A percentile compares a stretch with the other conserved stretches of the same genome.
These are phyloP conservation scores for Cephus cinctus DNA, from an alignment of 1,140 invertebrate genomes.

Conservation along the genomic window DNA sequence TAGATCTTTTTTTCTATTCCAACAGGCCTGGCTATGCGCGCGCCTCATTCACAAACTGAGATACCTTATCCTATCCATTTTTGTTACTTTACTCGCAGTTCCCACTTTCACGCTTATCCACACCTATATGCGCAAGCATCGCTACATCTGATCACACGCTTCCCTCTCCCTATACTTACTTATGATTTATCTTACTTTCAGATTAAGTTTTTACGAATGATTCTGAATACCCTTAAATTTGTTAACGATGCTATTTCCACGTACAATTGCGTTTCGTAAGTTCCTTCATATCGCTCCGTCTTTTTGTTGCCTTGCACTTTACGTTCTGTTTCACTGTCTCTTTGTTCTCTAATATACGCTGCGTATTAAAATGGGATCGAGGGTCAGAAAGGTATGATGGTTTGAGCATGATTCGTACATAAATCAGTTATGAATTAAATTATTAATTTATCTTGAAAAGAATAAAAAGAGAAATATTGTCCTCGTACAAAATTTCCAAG, in stretches of 20 bases:
- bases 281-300: neutral
- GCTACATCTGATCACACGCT: slow-evolving; percentile 48
- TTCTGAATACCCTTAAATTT: slow-evolving; percentile 1
- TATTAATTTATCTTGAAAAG: no score
- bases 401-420: neutral
- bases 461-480: no score
- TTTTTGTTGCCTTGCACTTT: neutral
- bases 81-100: slow-evolving; percentile 33
- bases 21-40: slow-evolving; percentile 51
- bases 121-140: slow-evolving; percentile 35
- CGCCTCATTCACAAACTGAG: slow-evolving; percentile 46
- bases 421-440: no score
- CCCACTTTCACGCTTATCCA: slow-evolving; percentile 33
- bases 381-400: neutral
- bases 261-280: neutral
- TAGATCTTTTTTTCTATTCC: slow-evolving; percentile 37
- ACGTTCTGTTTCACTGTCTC: neutral
- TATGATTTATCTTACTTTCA: slow-evolving; percentile 17
- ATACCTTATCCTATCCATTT: slow-evolving; percentile 41
- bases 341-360: neutral
- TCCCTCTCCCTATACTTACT: slow-evolving; percentile 23
- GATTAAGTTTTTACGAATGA: slow-evolving; percentile 18
- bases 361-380: neutral
- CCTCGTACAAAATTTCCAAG: no score
- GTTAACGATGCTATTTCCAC: neutral